phyloP scores from a whole-genome alignment of 1,140 invertebrate genomes.

The Apolygus lucorum region DNA sequence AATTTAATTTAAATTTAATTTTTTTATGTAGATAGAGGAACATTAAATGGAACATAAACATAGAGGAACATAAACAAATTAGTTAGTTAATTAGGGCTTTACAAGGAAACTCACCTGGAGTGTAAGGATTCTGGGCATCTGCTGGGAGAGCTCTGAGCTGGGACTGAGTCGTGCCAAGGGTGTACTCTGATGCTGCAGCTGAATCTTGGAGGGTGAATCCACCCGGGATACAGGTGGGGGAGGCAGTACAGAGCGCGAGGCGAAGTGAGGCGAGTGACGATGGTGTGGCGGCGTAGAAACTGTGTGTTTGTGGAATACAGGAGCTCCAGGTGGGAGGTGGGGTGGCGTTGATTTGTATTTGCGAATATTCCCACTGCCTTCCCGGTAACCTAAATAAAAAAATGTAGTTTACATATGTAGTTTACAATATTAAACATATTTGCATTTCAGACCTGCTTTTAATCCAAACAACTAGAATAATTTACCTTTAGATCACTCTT shows the following conservation, averaged over 20 bases:
- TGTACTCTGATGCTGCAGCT: constrained; percentile 67
- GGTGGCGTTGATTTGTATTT: constrained; percentile 78
- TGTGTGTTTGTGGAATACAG: constrained; percentile 65
- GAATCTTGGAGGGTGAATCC: constrained; percentile 43
- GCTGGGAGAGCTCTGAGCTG: constrained; percentile 81
- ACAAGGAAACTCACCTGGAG: constrained; percentile 40
- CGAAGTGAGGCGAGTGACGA: constrained; percentile 60
- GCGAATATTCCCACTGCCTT: constrained; percentile 59
- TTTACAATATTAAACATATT: not conserved
- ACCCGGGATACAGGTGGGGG: constrained; percentile 49
- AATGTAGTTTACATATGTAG: not conserved
- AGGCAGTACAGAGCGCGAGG: constrained; percentile 47
- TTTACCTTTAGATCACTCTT: too few species aligned
- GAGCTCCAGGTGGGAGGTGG: constrained; percentile 50
- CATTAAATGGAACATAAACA: not conserved
- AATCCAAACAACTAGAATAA: too few species aligned
- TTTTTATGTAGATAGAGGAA: too few species aligned
- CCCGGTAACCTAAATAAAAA: constrained; percentile 52
- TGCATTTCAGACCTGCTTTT: too few species aligned
- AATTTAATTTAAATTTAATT: too few species aligned
- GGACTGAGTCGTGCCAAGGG: constrained; percentile 81
- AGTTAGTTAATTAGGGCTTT: not conserved
- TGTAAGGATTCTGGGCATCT: constrained; percentile 82
- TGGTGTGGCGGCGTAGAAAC: constrained; percentile 50
- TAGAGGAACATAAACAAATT: not conserved